phyloP scores from a whole-genome alignment of 2,888 invertebrate genomes.

The Hartigia nigra region DNA sequence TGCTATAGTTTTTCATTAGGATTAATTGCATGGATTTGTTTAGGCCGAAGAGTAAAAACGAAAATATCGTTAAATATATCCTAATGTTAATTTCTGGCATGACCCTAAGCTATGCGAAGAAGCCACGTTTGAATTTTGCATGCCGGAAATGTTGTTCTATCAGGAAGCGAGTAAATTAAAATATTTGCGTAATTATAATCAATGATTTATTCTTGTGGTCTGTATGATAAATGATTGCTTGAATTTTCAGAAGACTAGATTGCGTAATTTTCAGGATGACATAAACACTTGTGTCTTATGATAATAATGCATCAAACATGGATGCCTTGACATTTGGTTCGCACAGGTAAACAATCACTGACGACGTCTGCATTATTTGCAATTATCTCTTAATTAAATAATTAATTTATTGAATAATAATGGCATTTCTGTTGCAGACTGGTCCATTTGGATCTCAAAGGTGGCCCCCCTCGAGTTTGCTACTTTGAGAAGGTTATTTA shows the following conservation, averaged over 20 bases:
- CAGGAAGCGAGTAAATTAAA: not conserved
- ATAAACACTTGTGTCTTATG: not conserved
- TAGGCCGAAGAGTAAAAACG: not conserved
- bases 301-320: slow-evolving; percentile 56
- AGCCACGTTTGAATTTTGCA: not conserved
- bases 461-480: slow-evolving; percentile 75
- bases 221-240: not conserved
- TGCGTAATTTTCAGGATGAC: not conserved
- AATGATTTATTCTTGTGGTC: not conserved
- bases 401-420: slow-evolving; percentile 26
- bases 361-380: slow-evolving; percentile 13
- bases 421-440: slow-evolving; percentile 62
- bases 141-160: not conserved
- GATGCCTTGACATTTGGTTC: slow-evolving; percentile 66
- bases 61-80: not conserved
- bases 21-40: not conserved
- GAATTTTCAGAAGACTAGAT: slow-evolving; percentile 7
- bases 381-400: slow-evolving; percentile 1
- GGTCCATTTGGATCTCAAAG: slow-evolving; percentile 81
- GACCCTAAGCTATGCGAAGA: not conserved
- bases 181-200: not conserved
- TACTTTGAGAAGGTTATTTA: slow-evolving; percentile 69
- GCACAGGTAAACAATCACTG: slow-evolving; percentile 63
- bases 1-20: not conserved
- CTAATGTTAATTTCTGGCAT: not conserved